Conservation (phyloP, 2,113 vertebrate genomes). For the Nothoprocta perdicaria region DNA sequence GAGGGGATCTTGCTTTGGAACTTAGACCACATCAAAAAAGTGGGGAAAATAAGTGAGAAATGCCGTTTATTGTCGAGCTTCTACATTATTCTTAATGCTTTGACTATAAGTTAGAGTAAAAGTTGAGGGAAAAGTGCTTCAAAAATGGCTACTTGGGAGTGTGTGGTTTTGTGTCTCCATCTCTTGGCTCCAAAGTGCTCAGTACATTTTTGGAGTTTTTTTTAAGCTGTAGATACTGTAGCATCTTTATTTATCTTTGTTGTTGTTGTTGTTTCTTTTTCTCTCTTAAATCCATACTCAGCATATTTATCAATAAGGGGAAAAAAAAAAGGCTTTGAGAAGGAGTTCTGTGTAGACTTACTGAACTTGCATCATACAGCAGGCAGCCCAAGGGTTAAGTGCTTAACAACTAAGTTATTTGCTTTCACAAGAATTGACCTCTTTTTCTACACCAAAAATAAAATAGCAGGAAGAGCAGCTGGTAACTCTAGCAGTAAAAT, state of each 20-base stretch:
- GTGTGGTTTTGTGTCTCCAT: background rate
- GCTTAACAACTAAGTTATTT: background rate
- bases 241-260: background rate
- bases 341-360: background rate
- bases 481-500: background rate
- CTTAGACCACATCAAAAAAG: background rate
- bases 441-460: conserved; percentile 21
- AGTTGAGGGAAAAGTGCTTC: background rate
- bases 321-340: background rate
- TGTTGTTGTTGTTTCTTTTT: background rate
- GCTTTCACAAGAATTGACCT: background rate
- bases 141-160: background rate
- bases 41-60: background rate
- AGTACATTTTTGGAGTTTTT: fast-evolving
- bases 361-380: background rate
- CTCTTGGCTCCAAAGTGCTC: fast-evolving
- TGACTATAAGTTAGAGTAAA: fast-evolving
- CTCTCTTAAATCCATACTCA: background rate
- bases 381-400: background rate
- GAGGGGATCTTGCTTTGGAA: background rate
- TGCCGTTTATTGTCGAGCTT: background rate
- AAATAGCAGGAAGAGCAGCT: background rate
- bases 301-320: background rate
- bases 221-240: background rate
- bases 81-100: background rate